Evolutionary conservation across 2,113 vertebrate genomes (phyloP).

Genomic region (human): GRCh38 chr4:75540001-75540500

Average conservation of each 20-base stretch:
- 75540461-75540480: conserved; percentile 9
- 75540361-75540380: neutral
- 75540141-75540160: neutral
- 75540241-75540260: neutral
- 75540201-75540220: neutral
- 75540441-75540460: neutral
- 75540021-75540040: neutral
- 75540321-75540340: neutral
- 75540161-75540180: neutral
- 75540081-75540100: neutral
- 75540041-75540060: neutral
- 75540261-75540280: neutral
- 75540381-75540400: neutral
- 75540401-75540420: neutral
- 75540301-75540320: neutral
- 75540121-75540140: neutral
- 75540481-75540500: neutral
- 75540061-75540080: neutral
- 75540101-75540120: neutral
- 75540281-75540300: neutral
- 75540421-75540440: neutral
- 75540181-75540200: neutral
- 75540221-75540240: neutral
- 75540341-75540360: neutral
- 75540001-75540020: neutral